phyloP scores from a whole-genome alignment of 2,888 invertebrate species.

The Platycnemis pennipes region DNA sequence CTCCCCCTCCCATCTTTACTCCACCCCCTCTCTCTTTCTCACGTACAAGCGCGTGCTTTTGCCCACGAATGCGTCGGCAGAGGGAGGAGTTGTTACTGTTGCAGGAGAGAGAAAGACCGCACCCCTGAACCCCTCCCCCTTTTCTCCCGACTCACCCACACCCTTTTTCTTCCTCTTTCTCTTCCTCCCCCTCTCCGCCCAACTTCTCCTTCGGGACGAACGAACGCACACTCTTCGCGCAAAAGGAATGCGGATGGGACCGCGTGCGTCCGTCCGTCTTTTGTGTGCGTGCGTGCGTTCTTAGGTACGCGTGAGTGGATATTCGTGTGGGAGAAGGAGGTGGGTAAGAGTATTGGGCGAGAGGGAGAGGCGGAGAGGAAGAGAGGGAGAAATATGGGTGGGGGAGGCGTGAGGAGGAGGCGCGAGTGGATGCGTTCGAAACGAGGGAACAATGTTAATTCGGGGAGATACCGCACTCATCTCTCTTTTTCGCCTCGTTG shows the following conservation, averaged over 20 bases:
- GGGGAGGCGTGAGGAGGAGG: no score
- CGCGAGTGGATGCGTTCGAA: no score
- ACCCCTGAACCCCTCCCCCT: not conserved
- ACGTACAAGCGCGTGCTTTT: not conserved
- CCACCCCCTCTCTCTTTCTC: not conserved
- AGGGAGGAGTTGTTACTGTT: not conserved
- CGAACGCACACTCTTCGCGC: not conserved
- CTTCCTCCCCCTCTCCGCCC: not conserved
- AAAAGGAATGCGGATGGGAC: not conserved
- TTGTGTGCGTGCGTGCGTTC: not conserved
- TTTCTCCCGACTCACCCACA: not conserved
- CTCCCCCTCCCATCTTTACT: not conserved
- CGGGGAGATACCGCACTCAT: no score
- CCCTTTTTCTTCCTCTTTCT: conserved; percentile 68
- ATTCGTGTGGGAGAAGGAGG: no score
- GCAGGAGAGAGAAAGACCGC: not conserved
- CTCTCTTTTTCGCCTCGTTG: no score
- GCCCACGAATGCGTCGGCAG: not conserved
- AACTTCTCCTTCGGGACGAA: not conserved
- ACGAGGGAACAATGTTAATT: no score
- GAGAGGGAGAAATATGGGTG: not conserved
- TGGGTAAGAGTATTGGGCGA: not conserved
- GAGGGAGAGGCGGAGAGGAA: not conserved
- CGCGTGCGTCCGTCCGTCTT: not conserved
- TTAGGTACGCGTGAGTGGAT: not conserved